phyloP scores from a whole-genome alignment of 2,113 vertebrate species.

The Orycteropus afer region DNA sequence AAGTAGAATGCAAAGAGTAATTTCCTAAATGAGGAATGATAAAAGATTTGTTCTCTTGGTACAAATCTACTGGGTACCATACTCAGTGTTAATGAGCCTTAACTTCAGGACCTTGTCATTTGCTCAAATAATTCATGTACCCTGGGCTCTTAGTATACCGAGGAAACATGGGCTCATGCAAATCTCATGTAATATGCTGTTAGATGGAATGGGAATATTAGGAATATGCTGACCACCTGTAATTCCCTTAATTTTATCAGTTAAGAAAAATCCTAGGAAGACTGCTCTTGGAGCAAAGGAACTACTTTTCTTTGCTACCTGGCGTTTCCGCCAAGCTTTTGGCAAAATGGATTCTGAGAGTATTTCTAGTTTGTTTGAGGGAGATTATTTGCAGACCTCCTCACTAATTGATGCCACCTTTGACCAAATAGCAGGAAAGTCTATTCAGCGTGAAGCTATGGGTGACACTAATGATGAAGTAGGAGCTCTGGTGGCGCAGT shows the following conservation, averaged over 20 bases:
- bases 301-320: neutral
- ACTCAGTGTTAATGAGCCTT: slow-evolving; percentile 24
- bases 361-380: neutral
- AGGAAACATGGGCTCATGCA: neutral
- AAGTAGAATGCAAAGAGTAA: slow-evolving; percentile 27
- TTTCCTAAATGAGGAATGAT: slow-evolving; percentile 49
- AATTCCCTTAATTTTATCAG: neutral
- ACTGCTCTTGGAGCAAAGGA: neutral
- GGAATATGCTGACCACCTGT: neutral
- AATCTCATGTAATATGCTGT: neutral
- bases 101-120: slow-evolving; percentile 21
- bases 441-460: neutral
- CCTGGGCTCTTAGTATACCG: neutral
- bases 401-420: neutral
- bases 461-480: neutral
- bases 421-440: neutral
- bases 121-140: neutral
- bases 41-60: neutral
- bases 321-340: neutral
- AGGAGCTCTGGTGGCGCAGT: no score
- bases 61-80: neutral
- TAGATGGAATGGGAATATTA: neutral
- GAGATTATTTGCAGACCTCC: neutral
- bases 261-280: slow-evolving; percentile 14
- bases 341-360: neutral